Conservation (phyloP, 2,797 vertebrate species). For the Echiichthys vipera region DNA sequence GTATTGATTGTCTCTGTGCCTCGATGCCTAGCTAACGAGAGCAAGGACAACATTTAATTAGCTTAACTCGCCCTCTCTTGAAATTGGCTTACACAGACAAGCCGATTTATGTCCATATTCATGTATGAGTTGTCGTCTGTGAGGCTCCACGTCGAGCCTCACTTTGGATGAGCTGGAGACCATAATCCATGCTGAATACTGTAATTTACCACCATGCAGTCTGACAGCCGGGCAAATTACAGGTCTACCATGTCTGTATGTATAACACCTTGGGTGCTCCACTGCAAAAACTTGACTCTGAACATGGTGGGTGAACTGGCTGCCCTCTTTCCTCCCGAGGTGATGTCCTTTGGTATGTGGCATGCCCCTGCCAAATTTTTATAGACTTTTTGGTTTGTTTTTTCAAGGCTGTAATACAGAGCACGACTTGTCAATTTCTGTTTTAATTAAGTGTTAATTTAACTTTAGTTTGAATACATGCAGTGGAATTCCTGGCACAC, state of each 20-base stretch:
- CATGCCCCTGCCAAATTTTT: slow-evolving; percentile 61
- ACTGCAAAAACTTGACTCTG: slow-evolving; percentile 57
- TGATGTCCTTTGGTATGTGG: slow-evolving; percentile 75
- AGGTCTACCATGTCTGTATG: slow-evolving; percentile 73
- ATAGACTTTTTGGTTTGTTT: slow-evolving; percentile 34
- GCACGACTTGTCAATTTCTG: slow-evolving; percentile 52
- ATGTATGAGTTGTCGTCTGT: slow-evolving; percentile 63
- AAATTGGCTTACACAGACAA: slow-evolving; percentile 60
- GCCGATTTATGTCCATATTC: slow-evolving; percentile 68
- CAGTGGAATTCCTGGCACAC: slow-evolving; percentile 50
- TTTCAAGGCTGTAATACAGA: slow-evolving; percentile 33
- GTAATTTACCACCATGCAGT: slow-evolving; percentile 80
- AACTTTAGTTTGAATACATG: slow-evolving; percentile 50
- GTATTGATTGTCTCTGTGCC: slow-evolving; percentile 27
- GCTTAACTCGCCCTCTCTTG: slow-evolving; percentile 24
- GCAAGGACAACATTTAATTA: slow-evolving; percentile 52
- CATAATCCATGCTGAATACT: slow-evolving; percentile 80
- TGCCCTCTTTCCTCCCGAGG: slow-evolving; percentile 51
- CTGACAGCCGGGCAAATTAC: slow-evolving; percentile 82
- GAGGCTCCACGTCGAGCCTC: slow-evolving; percentile 70
- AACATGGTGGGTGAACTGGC: slow-evolving; percentile 40
- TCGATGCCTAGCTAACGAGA: slow-evolving; percentile 13
- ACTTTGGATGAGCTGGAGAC: slow-evolving; percentile 70
- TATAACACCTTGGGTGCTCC: slow-evolving; percentile 72
- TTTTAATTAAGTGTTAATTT: slow-evolving; percentile 69